phyloP scores from a whole-genome alignment of 1,140 invertebrate species.

The Apis mellifera region Amel_HAv3.1 CM009931.2:27617501-27618000 shows the following conservation, averaged over 20 bases:
- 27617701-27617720: constrained; percentile 10
- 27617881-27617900: constrained; percentile 21
- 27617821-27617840: constrained; percentile 47
- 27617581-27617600: constrained; percentile 48
- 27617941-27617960: not conserved
- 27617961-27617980: too few species aligned
- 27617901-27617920: not conserved
- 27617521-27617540: not conserved
- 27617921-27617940: not conserved
- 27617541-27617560: constrained; percentile 17
- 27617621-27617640: not conserved
- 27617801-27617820: constrained; percentile 53
- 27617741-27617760: constrained; percentile 31
- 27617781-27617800: constrained; percentile 57
- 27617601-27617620: not conserved
- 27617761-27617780: constrained; percentile 47
- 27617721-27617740: constrained; percentile 48
- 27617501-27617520: too few species aligned
- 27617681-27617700: not conserved
- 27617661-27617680: constrained; percentile 18
- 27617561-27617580: constrained; percentile 10
- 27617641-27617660: constrained; percentile 44
- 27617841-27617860: constrained; percentile 20
- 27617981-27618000: too few species aligned
- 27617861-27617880: constrained; percentile 37